Evolutionary conservation across 2,797 vertebrate species (phyloP), one percentile per base, ranked within the genome.

Genomic region (Myotis vivesi): DNA sequence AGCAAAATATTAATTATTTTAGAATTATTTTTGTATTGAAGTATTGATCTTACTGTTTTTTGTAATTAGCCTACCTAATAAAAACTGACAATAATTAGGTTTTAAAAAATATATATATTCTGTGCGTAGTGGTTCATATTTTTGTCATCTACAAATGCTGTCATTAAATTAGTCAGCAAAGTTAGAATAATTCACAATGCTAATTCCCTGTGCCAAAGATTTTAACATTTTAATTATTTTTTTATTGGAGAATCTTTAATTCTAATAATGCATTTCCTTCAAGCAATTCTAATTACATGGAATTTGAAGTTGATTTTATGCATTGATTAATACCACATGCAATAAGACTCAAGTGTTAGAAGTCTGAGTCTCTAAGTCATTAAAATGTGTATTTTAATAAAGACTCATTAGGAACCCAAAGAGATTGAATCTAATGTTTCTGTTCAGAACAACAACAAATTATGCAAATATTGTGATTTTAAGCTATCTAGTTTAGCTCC

Each of bases 221-320:
- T 92, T 84, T 92, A 92, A 41, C 19, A 86, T 19, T 93, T 92
- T 88, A 87, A 89, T 96, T 96, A 66, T 68, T 95, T 96, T 94
- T 16, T 76, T 86, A 33, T 90, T 82, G 16, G 64, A 71, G n/a
- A 93, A 62, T 85, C 38, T 92, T 95, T 93, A 90, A 93, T 94
- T 96, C 11, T 82, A 77, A 73, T 12, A 88, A 59, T 71, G 23
- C 64, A 77, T 71, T 92, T 95, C 53, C 55, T 79, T 36, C 16
- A 55, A 92, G 33, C 12, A 44, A 11, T 95, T 87, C 23, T 94
- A 94, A 95, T 90, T 94, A 59, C 72, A 20, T 71, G 23, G 16
- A 90, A 95, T 87, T 92, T 82, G 25, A 84, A 94, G 75, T 71
- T 96, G 41, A 89, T 91, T 93, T 96, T 68, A 53, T 73, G 62